Base-by-base conservation (phyloP, 1,140 invertebrate genomes). In the Platyscapa corneri region DNA sequence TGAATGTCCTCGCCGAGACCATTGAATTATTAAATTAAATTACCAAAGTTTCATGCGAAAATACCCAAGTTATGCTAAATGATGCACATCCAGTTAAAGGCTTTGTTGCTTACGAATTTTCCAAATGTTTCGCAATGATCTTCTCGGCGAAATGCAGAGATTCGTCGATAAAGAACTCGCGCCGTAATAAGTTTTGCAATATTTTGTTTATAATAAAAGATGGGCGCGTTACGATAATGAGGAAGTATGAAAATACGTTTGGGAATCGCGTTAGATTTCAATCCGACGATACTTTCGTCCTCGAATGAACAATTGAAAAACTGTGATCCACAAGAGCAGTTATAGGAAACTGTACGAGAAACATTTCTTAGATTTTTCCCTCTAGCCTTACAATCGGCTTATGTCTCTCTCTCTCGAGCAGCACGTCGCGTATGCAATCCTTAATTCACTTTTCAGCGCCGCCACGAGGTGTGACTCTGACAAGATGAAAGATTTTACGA, bases 371-470 rank as follows among this genome's bases (percentile, higher is more conserved):
- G 70, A n/a, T 74, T n/a, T 42, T 42, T 74, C 37, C 27, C n/a
- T n/a, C n/a, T 42, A 42, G 6, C 5, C 18, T 2, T 74, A 74
- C 70, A 74, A 74, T 46, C 6, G 12, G 70, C 34, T 2, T n/a
- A n/a, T n/a, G 37, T 20, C 42, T 74, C 42, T 74, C 70, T 74
- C 37, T 18, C 23, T 23, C 27, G 37, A 74, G 20, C 67, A 42
- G 39, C 37, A 6, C 18, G 14, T 37, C 23, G 23, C 3, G 42
- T 74, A 8, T 18, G 12, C 23, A n/a, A 42, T 74, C 37, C 70
- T 39, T 83, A 75, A 82, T 82, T 86, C 87, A 84, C 85, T 64
- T 77, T 77, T 77, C 49, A 56, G 53, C 46, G n/a, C 46, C 46
- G n/a, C 46, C 46, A 32, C 5, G n/a, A 77, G 46, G 46, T 77